Evolutionary conservation across 2,113 vertebrate species (phyloP).

Genomic region (Datnioides undecimradiatus): DNA sequence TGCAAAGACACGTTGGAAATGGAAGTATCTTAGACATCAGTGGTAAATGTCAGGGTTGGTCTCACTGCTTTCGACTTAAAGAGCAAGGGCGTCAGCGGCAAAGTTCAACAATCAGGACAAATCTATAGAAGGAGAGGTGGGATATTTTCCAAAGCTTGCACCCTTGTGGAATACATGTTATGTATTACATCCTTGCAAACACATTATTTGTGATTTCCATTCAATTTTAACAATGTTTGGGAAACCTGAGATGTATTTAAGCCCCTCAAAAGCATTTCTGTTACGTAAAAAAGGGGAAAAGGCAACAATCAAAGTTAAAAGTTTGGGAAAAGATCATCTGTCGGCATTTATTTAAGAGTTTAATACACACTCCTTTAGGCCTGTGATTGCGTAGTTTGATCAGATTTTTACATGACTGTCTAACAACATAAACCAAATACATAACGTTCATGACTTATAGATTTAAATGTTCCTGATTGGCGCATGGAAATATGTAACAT

Average conservation of each 20-base stretch:
- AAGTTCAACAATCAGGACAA: constrained; percentile 47
- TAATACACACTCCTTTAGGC: too few relatives aligned
- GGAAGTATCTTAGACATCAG: constrained; percentile 12
- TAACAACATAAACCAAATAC: background rate
- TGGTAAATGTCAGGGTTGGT: constrained; percentile 56
- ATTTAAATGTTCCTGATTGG: background rate
- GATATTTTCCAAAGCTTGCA: background rate
- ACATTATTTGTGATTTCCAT: too few relatives aligned
- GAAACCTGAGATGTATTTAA: background rate
- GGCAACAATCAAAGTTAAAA: background rate
- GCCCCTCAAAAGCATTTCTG: background rate
- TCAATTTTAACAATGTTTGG: background rate
- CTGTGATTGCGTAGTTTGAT: too few relatives aligned
- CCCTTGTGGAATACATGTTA: background rate
- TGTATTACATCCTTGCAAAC: background rate
- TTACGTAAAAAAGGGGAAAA: background rate
- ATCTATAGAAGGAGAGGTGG: constrained; percentile 6
- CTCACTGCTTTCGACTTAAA: constrained; percentile 28
- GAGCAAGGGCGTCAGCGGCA: constrained; percentile 30
- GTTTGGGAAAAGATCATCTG: background rate
- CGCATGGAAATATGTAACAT: background rate
- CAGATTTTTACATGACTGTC: constrained; percentile 10
- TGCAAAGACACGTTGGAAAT: constrained; percentile 19
- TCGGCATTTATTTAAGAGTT: background rate
- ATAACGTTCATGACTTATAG: background rate